Evolutionary conservation across 2,113 vertebrate species (phyloP).

Genomic region (Proterorhinus semilunaris): DNA sequence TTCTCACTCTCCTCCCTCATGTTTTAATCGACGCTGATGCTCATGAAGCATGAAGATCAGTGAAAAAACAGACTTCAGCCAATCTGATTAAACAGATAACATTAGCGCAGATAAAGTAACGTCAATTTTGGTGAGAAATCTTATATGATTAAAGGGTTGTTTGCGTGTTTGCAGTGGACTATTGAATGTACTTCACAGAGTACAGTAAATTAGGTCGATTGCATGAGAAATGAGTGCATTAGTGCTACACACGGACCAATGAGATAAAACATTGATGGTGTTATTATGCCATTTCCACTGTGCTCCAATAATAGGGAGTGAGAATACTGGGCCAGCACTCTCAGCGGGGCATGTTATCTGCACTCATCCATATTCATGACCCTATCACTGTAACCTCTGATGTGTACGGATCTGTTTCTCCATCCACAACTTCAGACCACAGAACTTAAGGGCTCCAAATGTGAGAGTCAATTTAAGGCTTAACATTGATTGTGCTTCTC

Average conservation of each 20-base stretch:
- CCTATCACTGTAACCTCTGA: constrained; percentile 31
- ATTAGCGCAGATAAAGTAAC: background rate
- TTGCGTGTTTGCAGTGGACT: constrained; percentile 8
- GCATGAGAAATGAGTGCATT: constrained; percentile 28
- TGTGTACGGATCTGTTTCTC: constrained; percentile 32
- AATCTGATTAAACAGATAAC: background rate
- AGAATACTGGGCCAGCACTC: constrained; percentile 47
- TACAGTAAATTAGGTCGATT: constrained; percentile 18
- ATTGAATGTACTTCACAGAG: constrained; percentile 26
- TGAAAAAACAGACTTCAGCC: background rate
- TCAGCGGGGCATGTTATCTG: constrained; percentile 36
- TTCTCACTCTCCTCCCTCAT: constrained; percentile 7
- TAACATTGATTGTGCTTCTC: constrained; percentile 2
- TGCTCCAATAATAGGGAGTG: constrained; percentile 38
- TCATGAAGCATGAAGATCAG: background rate
- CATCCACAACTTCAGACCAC: constrained; percentile 30
- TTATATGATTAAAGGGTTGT: background rate
- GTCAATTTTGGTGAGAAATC: background rate
- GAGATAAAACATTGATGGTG: constrained; percentile 65
- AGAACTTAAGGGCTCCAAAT: no score
- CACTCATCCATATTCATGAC: constrained; percentile 65
- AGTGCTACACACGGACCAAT: constrained; percentile 49
- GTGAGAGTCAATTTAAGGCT: background rate
- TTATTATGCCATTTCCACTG: constrained; percentile 60
- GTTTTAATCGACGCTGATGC: constrained; percentile 27